Conservation (phyloP, 1,140 invertebrate species). For the Tetranychus cinnabarinus region DNA sequence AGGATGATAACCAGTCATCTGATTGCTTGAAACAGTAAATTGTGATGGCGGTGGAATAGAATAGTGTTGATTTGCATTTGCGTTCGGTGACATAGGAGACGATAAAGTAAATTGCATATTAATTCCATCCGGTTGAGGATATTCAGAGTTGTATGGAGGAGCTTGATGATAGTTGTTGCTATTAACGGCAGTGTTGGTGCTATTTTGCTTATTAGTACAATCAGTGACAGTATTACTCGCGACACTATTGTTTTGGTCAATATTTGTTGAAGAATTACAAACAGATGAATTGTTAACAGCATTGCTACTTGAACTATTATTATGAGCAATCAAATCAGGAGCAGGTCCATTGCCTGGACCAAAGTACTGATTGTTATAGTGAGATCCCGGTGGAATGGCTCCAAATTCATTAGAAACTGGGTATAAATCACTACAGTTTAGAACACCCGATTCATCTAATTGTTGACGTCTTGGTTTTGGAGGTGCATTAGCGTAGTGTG, state of each 20-base stretch:
- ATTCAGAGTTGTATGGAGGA: neutral
- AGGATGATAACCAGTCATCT: neutral
- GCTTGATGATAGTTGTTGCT: too few relatives aligned
- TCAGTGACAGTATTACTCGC: neutral
- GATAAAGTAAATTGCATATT: neutral
- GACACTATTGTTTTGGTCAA: neutral
- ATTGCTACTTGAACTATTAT: neutral
- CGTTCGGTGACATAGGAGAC: neutral
- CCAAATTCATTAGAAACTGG: slow-evolving; percentile 5
- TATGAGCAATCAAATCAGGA: slow-evolving; percentile 2
- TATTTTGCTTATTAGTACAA: neutral
- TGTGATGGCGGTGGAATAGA: neutral
- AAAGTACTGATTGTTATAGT: slow-evolving; percentile 4
- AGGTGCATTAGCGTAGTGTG: slow-evolving; percentile 64
- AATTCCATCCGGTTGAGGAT: neutral
- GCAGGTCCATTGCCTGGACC: neutral
- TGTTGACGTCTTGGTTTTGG: slow-evolving; percentile 48
- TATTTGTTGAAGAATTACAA: neutral
- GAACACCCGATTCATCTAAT: neutral
- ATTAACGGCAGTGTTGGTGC: too few relatives aligned
- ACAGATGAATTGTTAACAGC: too few relatives aligned
- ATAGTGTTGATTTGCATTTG: neutral
- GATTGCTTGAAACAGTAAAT: neutral
- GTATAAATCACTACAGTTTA: neutral
- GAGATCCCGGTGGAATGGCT: slow-evolving; percentile 4